Evolutionary conservation across 2,888 invertebrate species (phyloP), one percentile per base, ranked within the genome.

Genomic region (Miltochrista miniata): DNA sequence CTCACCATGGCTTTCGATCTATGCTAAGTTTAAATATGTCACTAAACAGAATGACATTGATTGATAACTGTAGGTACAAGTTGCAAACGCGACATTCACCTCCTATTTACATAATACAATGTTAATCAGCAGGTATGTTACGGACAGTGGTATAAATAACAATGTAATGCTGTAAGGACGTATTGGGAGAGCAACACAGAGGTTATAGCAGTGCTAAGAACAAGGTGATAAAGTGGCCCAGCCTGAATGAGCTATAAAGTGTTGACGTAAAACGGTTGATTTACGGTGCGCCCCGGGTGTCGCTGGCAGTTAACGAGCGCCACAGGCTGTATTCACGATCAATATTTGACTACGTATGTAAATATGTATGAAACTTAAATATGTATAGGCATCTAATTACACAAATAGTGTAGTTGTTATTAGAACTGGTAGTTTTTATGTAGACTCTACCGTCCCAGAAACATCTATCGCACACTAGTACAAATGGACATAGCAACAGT

Each of bases 191-290:
- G 64, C 43, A 51, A 59, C 51, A 50, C 45, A 63, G 61, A 64
- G 64, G 73, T 64, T 68, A 70, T 69, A 54, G 59, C 62, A 65
- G 64, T 49, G 65, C 57, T 65, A 64, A 67, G 72, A 72, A 74
- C 77, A 72, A 69, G 76, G 75, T 71, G 78, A 78, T 80, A 79
- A 79, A 80, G 67, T 67, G 64, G 51, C 66, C 65, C 66, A 72
- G 62, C 51, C 68, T 64, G 76, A 76, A 78, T 78, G 75, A 78
- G 78, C 77, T 76, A 80, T 80, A 80, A 80, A 79, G 74, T 76
- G 78, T 70, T 78, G 76, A 78, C 72, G 70, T 74, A 74, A 75
- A 74, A 72, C 71, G 56, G 68, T 69, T 76, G 78, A 79, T 79
- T 79, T 78, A 80, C 72, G 68, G 57, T 66, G 59, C 69, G 65